Conservation (phyloP, 2,797 vertebrate genomes). For the Salmo trutta region DNA sequence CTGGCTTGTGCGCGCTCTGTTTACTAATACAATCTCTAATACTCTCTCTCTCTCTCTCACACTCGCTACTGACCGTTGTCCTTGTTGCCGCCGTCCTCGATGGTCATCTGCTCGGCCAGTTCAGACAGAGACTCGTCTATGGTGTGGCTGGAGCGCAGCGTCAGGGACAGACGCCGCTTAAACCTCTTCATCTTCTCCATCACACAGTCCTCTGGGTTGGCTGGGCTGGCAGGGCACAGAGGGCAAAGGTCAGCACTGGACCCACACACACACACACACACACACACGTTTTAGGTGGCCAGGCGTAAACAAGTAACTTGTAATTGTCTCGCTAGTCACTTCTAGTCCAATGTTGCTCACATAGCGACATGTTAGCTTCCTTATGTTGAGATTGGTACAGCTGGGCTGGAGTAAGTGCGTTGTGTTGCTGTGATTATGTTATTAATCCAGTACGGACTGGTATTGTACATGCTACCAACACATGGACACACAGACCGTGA, state of each 20-base stretch:
- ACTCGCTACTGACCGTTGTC: slow-evolving; percentile 84
- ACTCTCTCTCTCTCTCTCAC: background rate
- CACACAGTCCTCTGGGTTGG: slow-evolving; percentile 30
- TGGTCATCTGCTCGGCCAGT: slow-evolving; percentile 97
- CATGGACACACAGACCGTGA: background rate
- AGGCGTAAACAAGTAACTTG: too few relatives aligned
- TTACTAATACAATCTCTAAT: too few relatives aligned
- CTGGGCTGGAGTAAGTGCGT: background rate
- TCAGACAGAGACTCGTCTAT: slow-evolving; percentile 96
- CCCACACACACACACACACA: background rate
- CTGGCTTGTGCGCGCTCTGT: background rate
- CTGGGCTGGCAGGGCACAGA: slow-evolving; percentile 23
- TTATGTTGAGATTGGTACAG: background rate
- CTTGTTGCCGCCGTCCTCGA: slow-evolving; percentile 95
- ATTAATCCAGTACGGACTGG: background rate
- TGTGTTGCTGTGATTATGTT: background rate
- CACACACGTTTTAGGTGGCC: background rate
- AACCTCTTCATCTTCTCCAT: slow-evolving; percentile 97
- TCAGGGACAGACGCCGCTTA: slow-evolving; percentile 94
- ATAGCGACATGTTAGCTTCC: too few relatives aligned
- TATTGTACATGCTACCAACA: background rate
- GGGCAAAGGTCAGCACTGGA: slow-evolving; percentile 1
- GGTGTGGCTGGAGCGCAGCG: slow-evolving; percentile 93
- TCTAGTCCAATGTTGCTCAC: too few relatives aligned
- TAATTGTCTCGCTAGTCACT: too few relatives aligned